These are phyloP conservation scores for Lacerta bilineata DNA, from an alignment of 2,797 vertebrate genomes.

Conservation along the genomic window DNA sequence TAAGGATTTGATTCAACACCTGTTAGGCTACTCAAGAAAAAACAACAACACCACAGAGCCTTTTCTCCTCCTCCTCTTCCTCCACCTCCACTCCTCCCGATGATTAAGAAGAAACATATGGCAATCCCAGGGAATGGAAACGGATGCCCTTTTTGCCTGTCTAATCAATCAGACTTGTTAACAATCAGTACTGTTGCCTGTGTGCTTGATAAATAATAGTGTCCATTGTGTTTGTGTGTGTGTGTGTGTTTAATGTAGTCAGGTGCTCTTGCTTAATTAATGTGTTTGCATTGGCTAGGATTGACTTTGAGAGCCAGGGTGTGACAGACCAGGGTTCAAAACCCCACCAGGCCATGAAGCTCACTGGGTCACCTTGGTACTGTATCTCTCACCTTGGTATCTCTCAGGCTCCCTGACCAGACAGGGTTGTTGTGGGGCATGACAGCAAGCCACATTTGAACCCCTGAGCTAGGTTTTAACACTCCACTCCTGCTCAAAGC, in stretches of 20 bases:
- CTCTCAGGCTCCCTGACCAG: no score
- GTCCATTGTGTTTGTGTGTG: conserved; percentile 14
- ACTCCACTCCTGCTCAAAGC: no score
- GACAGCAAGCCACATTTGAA: no score
- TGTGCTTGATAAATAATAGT: conserved; percentile 61
- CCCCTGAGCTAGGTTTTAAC: no score
- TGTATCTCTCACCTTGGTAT: no score
- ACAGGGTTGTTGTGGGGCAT: no score
- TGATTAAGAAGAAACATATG: conserved; percentile 79
- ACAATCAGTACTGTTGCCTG: conserved; percentile 72
- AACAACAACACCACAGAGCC: conserved; percentile 19
- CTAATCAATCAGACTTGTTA: conserved; percentile 74
- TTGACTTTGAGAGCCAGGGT: no score
- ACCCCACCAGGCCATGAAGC: no score
- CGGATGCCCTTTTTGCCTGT: conserved; percentile 71
- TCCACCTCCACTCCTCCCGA: conserved; percentile 50
- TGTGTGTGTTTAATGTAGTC: conserved; percentile 17
- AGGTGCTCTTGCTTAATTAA: conserved; percentile 36
- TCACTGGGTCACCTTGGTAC: no score
- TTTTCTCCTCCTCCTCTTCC: not conserved
- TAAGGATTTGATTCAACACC: conserved; percentile 73
- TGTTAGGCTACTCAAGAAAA: conserved; percentile 72
- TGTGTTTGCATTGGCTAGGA: conserved; percentile 9
- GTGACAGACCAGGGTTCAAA: no score
- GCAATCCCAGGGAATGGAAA: conserved; percentile 65